phyloP scores from a whole-genome alignment of 2,113 vertebrate species.

The Danio rerio region DNA sequence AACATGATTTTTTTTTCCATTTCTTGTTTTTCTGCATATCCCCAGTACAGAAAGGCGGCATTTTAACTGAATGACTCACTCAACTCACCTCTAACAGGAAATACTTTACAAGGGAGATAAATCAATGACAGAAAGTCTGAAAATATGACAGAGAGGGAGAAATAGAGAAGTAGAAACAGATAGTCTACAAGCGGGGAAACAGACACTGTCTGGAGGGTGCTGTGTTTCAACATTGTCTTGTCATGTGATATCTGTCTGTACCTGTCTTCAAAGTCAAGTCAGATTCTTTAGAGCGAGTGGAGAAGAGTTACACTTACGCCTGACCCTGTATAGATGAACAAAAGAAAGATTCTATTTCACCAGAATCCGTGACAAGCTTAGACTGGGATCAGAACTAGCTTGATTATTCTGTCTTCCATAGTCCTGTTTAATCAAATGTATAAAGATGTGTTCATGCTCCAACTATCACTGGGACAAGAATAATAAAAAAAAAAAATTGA shows the following conservation, averaged over 20 bases:
- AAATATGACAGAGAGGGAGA: conserved; percentile 12
- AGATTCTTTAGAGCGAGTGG: conserved; percentile 1
- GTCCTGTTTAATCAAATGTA: background rate
- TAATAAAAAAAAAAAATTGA: too few species aligned
- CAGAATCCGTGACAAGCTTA: background rate
- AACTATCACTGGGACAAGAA: too few species aligned
- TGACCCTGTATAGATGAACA: background rate
- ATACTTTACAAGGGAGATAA: conserved; percentile 3
- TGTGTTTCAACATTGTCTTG: conserved; percentile 34
- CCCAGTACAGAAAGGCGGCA: background rate
- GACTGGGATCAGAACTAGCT: background rate
- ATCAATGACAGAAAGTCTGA: background rate
- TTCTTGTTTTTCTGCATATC: background rate
- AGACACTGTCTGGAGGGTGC: conserved; percentile 31
- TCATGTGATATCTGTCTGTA: conserved; percentile 35
- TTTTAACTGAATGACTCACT: background rate
- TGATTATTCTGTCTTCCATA: background rate
- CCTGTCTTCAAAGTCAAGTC: conserved; percentile 45
- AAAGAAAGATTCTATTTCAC: background rate
- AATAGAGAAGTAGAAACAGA: background rate
- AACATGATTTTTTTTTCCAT: background rate
- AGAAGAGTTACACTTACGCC: background rate
- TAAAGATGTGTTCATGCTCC: background rate
- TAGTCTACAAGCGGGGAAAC: background rate
- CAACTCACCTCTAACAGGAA: conserved; percentile 20